phyloP scores from a whole-genome alignment of 1,140 invertebrate genomes.

The Drosophila pandora region DNA sequence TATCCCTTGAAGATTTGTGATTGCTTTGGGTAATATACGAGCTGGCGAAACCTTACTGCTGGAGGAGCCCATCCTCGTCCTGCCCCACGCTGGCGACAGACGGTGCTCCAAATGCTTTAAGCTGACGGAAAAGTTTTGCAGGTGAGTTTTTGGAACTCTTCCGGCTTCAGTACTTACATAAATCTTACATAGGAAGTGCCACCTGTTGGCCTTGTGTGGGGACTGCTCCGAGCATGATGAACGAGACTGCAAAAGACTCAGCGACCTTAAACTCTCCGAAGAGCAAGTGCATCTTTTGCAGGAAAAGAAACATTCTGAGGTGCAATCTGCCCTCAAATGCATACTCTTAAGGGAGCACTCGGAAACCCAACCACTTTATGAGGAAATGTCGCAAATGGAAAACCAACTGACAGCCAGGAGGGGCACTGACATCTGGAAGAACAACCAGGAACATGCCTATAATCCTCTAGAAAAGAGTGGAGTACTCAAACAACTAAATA shows the following conservation, averaged over 20 bases:
- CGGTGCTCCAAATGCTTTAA: conserved; percentile 74
- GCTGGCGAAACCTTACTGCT: conserved; percentile 88
- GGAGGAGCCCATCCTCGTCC: conserved; percentile 89
- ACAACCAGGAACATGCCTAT: conserved; percentile 85
- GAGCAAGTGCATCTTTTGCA: conserved; percentile 53
- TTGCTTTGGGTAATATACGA: conserved; percentile 87
- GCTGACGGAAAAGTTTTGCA: conserved; percentile 59
- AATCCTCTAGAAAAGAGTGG: conserved; percentile 68
- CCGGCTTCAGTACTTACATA: background rate
- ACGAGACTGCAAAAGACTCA: conserved; percentile 59
- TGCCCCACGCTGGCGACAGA: conserved; percentile 85
- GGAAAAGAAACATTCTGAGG: conserved; percentile 32
- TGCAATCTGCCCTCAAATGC: conserved; percentile 53
- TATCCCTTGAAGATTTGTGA: conserved; percentile 85
- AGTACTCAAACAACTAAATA: conserved; percentile 61
- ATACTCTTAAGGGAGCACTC: conserved; percentile 86
- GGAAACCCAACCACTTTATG: conserved; percentile 86
- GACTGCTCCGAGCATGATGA: conserved; percentile 86
- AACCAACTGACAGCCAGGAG: conserved; percentile 86
- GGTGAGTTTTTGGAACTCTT: conserved; percentile 68
- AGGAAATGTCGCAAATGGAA: conserved; percentile 86
- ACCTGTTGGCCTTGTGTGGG: conserved; percentile 88
- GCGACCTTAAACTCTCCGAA: conserved; percentile 19
- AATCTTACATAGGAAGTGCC: conserved; percentile 84
- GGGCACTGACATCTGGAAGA: conserved; percentile 86